A percentile compares a stretch with the other conserved stretches of the same genome.
phyloP scores from a whole-genome alignment of 2,113 vertebrate species.

The Aix galericulata region DNA sequence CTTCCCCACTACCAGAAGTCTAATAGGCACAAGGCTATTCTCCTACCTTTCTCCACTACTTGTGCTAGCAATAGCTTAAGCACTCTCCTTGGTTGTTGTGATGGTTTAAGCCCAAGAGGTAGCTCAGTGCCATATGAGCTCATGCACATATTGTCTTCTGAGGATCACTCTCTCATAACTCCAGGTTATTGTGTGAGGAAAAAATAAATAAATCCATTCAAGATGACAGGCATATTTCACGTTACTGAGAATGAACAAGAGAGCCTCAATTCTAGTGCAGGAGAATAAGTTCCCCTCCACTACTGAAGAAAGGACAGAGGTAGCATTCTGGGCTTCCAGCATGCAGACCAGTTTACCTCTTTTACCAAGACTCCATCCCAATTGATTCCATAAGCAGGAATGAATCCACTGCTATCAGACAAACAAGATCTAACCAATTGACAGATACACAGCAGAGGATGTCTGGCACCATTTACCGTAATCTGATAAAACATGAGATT shows the following conservation, averaged over 20 bases:
- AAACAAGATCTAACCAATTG: not conserved
- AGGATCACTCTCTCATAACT: not conserved
- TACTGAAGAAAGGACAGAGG: not conserved
- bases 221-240: not conserved
- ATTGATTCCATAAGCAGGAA: not conserved
- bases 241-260: not conserved
- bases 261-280: not conserved
- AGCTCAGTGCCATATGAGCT: too few relatives aligned
- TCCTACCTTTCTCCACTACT: not conserved
- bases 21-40: not conserved
- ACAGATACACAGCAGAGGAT: not conserved
- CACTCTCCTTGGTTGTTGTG: not conserved
- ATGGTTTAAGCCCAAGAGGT: too few relatives aligned
- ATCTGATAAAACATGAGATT: not conserved
- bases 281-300: not conserved
- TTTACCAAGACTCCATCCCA: not conserved
- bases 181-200: not conserved
- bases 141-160: not conserved
- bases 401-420: not conserved
- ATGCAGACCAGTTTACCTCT: not conserved
- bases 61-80: not conserved
- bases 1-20: not conserved
- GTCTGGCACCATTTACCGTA: accelerated
- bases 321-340: not conserved
- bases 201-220: not conserved